Evolutionary conservation across 2,888 invertebrate species (phyloP), one percentile per base, ranked within the genome.

Genomic region (Conistra vaccinii): DNA sequence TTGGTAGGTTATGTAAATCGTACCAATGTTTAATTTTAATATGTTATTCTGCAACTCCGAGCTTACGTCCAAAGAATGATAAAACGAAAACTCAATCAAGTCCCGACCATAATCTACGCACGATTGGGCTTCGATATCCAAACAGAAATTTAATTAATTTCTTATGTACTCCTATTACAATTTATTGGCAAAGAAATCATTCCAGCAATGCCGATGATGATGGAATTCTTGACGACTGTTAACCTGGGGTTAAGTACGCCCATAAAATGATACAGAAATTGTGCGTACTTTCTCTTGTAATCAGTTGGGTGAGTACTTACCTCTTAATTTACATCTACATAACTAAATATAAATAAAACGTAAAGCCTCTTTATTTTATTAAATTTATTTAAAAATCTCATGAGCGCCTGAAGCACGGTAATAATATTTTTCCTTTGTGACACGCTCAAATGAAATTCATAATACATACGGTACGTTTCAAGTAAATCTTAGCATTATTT

Each of bases 221-320:
- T 90, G 89, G 84, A 81, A 85, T 89, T 89, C 87, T 89, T 88
- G 84, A 85, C 80, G 79, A 81, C 83, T 77, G 86, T 85, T 88
- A 89, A 88, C 88, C 87, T 88, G 57, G 81, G 82, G 77, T 80
- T 88, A 89, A 90, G 84, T 90, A 87, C 89, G 78, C 77, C 88
- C 84, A 93, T 94, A 94, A 93, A 92, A 95, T 95, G 95, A 94
- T 90, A 91, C 87, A 87, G 76, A 87, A 90, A 89, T 92, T 91
- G 85, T 70, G 89, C 57, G 78, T 91, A 76, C 66, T 94, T 85
- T 91, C 83, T 88, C 87, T 94, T 69, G 83, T 89, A 68, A 84
- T 93, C 73, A 88, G 87, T 85, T 88, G 90, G 89, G 94, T 95
- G 81, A 93, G 93, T 90, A 80, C 42, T 72, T 55, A n/a, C 10